A percentile compares a stretch with the other conserved stretches of the same genome.
These are phyloP conservation scores for Vultur gryphus DNA, from an alignment of 2,797 vertebrate genomes.

Conservation along the genomic window DNA sequence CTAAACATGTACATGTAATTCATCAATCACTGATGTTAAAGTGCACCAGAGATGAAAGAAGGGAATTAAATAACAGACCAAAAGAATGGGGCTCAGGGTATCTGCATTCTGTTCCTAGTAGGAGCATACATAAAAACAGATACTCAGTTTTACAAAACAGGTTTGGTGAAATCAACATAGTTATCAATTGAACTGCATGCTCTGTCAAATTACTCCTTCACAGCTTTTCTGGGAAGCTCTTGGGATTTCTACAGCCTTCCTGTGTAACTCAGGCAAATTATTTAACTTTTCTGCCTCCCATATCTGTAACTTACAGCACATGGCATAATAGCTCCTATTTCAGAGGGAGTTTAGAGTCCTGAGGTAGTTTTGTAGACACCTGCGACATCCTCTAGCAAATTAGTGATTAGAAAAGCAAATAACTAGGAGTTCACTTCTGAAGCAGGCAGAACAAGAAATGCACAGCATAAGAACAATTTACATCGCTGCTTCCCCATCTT, in stretches of 20 bases:
- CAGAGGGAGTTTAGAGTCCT: not conserved
- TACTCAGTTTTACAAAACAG: not conserved
- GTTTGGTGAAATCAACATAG: not conserved
- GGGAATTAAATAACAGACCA: not conserved
- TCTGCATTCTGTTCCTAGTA: not conserved
- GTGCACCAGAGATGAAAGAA: not conserved
- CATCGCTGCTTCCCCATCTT: not conserved
- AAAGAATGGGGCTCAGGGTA: not conserved
- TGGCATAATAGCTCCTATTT: not conserved
- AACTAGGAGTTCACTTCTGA: not conserved
- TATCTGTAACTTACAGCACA: not conserved
- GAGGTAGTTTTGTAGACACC: not conserved
- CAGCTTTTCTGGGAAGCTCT: not conserved
- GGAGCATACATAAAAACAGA: not conserved
- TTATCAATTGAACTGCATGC: not conserved
- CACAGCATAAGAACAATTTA: not conserved
- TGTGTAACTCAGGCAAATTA: not conserved
- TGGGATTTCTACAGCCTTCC: not conserved
- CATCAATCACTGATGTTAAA: not conserved
- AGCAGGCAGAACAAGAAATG: not conserved
- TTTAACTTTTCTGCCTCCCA: not conserved
- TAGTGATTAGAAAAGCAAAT: not conserved
- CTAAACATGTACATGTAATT: not conserved
- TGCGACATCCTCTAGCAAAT: not conserved
- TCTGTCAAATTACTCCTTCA: not conserved